Conservation (phyloP, 2,888 invertebrate species). For the Choristoneura rosaceana region DNA sequence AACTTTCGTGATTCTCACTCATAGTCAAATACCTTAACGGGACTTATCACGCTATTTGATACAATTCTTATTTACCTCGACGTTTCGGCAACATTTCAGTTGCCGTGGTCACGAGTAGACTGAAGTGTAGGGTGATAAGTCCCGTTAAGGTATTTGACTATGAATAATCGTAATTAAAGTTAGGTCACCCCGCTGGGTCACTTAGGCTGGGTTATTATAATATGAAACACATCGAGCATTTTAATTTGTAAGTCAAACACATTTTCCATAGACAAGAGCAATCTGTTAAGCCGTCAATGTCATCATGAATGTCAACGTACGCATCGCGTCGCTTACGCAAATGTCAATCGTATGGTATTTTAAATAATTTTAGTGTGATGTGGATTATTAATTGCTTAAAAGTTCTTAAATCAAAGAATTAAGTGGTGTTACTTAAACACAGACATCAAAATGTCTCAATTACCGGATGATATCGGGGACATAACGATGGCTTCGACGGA, state of each 20-base stretch:
- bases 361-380: not conserved
- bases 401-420: not conserved
- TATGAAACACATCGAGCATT: not conserved
- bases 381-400: not conserved
- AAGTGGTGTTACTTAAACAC: not conserved
- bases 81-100: no score
- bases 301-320: not conserved
- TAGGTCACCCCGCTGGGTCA: no score
- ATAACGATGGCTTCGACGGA: slow-evolving; percentile 71
- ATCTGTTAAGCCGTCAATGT: slow-evolving; percentile 8
- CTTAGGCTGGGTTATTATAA: no score
- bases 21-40: no score
- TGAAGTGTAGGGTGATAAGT: no score
- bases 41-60: no score
- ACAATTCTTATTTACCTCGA: no score
- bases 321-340: not conserved
- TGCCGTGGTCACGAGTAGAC: no score
- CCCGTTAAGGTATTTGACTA: no score
- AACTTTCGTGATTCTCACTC: no score
- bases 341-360: not conserved
- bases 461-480: slow-evolving; percentile 70
- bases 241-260: not conserved
- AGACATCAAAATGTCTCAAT: slow-evolving; percentile 51
- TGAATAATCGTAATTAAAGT: no score
- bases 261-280: not conserved